Base-by-base conservation (phyloP, 2,113 vertebrate species). In the Dicrurus megarhynchus region DNA sequence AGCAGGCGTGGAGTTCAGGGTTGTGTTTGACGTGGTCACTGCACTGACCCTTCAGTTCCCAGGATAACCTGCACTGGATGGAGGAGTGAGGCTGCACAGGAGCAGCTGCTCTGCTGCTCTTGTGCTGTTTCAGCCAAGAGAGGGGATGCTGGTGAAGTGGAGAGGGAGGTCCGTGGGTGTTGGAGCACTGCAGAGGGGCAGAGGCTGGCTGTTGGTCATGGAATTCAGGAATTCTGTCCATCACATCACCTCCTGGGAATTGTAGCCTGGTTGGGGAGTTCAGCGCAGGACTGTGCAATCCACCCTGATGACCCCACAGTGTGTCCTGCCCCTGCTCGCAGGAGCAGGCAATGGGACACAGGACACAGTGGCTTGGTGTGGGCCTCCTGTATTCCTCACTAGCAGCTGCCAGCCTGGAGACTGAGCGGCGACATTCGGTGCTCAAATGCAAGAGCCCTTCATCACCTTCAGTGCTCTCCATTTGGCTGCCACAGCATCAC, bases 271-370 rank as follows among this genome's bases (percentile, higher is more conserved):
- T 1, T 50, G 55, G 33, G 16, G 32, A 74, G 60, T 55, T 78
- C 59, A 84, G 20, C 0, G 0, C 11, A 23, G 41, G 42, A 37
- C 28, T 39, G 49, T 16, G 19, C 46, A 42, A 0, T 44, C 15
- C 16, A 18, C 16, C n/a, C n/a, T 20, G 41, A 11, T 53, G 47
- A 53, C 32, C 20, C 32, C 1, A 5, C 3, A 1, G 13, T 4
- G 18, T 63, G 37, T 30, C 30, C 83, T 65, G 57, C 10, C 50
- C 50, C 39, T 47, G 69, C 41, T 50, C 18, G 23, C 8, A 10
- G 47, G 52, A 37, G 21, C 76, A 42, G 47, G 33, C 14, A 37
- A 10, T 9, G 18, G 64, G 11, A 6, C 46, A 2, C 11, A 14
- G 19, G 61, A 4, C 44, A 10, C 67, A 5, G 57, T 30, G 61